A percentile compares a stretch with the other conserved stretches of the same genome.
These are phyloP conservation scores for Apis florea DNA, from an alignment of 1,140 invertebrate genomes.

Conservation along the genomic window DNA sequence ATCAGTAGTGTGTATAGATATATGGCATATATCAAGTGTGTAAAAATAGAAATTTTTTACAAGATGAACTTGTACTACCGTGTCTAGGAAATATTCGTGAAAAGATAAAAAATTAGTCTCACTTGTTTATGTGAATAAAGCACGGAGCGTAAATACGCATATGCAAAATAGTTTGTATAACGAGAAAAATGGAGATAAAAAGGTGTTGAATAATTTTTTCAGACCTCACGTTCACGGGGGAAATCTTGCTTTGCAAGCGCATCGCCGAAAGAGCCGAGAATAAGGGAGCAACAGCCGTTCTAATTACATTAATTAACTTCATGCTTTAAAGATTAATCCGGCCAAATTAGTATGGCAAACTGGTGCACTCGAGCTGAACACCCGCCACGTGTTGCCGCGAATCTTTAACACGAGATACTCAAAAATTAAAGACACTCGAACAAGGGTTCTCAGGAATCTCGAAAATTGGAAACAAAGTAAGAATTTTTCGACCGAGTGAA, in stretches of 20 bases:
- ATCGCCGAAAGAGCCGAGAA: background rate
- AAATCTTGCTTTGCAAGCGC: background rate
- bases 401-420: background rate
- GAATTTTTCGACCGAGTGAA: background rate
- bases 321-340: background rate
- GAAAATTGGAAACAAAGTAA: background rate
- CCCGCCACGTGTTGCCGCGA: background rate
- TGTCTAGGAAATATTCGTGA: background rate
- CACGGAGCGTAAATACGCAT: background rate
- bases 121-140: background rate
- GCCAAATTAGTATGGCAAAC: background rate
- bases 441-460: background rate
- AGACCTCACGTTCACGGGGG: background rate
- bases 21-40: no score
- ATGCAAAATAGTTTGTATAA: background rate
- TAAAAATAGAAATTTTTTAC: background rate
- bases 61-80: background rate
- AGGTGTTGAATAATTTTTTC: background rate
- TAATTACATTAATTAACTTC: constrained; percentile 13
- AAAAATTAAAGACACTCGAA: background rate
- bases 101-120: background rate
- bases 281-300: background rate
- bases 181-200: background rate
- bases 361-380: background rate
- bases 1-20: no score